Evolutionary conservation across 2,113 vertebrate species (phyloP).

Genomic region (Alectura lathami): DNA sequence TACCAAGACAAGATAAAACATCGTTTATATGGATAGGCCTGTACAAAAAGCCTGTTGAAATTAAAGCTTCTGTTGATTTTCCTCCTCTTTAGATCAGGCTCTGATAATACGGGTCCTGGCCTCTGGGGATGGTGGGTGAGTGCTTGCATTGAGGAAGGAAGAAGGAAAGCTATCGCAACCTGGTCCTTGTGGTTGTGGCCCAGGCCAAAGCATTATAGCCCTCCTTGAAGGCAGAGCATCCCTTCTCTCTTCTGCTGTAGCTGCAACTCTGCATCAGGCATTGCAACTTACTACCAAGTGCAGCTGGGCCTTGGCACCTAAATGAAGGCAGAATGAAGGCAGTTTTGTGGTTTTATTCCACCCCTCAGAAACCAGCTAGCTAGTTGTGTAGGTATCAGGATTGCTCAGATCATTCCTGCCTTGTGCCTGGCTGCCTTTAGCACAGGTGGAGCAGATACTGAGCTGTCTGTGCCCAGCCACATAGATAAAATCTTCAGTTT

Average conservation of each 20-base stretch:
- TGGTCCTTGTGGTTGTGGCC: not conserved
- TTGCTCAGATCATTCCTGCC: not conserved
- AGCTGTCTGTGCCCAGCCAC: not conserved
- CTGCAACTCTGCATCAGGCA: not conserved
- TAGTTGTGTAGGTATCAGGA: fast-evolving
- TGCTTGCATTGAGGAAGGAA: not conserved
- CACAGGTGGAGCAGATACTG: not conserved
- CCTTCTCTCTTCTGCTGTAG: not conserved
- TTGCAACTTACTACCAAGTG: not conserved
- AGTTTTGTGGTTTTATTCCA: not conserved
- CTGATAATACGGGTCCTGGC: not conserved
- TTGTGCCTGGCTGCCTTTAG: not conserved
- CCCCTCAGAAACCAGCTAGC: not conserved
- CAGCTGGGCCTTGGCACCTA: not conserved
- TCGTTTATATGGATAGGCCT: not conserved
- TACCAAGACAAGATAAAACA: not conserved
- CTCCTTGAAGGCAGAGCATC: not conserved
- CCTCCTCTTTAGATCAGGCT: not conserved
- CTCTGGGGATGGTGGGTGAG: not conserved
- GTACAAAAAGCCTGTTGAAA: not conserved
- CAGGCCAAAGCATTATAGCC: not conserved
- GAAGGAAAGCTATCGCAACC: not conserved
- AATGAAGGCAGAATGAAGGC: not conserved
- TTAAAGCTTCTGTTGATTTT: not conserved
- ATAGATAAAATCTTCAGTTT: not conserved